Base-by-base conservation (phyloP, 2,113 vertebrate species). In the Bombycilla garrulus region DNA sequence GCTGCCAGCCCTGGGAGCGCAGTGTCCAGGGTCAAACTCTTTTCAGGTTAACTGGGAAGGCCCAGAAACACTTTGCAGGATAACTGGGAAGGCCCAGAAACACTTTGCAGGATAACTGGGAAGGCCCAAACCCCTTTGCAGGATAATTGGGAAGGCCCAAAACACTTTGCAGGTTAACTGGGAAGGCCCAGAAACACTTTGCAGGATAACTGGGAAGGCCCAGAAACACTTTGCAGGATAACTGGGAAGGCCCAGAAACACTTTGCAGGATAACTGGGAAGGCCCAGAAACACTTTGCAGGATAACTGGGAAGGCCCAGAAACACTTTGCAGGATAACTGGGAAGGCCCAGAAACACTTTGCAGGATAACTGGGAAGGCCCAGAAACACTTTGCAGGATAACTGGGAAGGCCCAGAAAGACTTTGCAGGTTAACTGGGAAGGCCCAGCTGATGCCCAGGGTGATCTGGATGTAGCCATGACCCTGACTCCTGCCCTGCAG, bases 1-100 rank as follows among this genome's bases (percentile, higher is more conserved):
- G 11, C 44, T 48, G n/a, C 42, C 67, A 11, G 50, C 42, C 51
- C 51, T n/a, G 31, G 31, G 29, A 60, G 22, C 0, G 0, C 29
- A 20, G 5, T 29, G 12, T 15, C 8, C 8, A 19, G 65, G 70
- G 60, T 51, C 74, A 29, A 81, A 62, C 47, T 1, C 61, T 84
- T 24, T 29, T 11, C 40, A 60, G 82, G 56, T 4, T 24, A 25
- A 7, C 57, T n/a, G n/a, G n/a, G n/a, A n/a, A n/a, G n/a, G n/a
- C n/a, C n/a, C n/a, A n/a, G n/a, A n/a, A n/a, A n/a, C n/a, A 38
- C 38, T 38, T 38, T 38, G 38, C 38, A 38, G 38, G 38, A 38
- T 38, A 38, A 38, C 38, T n/a, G 50, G 74, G 66, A 79, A 56
- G 57, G 20, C 18, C 15, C 56, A 56, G 47, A n/a, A n/a, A n/a